Evolutionary conservation across 1,140 invertebrate species (phyloP).

Genomic region (Pogonognathellus flavescens): DNA sequence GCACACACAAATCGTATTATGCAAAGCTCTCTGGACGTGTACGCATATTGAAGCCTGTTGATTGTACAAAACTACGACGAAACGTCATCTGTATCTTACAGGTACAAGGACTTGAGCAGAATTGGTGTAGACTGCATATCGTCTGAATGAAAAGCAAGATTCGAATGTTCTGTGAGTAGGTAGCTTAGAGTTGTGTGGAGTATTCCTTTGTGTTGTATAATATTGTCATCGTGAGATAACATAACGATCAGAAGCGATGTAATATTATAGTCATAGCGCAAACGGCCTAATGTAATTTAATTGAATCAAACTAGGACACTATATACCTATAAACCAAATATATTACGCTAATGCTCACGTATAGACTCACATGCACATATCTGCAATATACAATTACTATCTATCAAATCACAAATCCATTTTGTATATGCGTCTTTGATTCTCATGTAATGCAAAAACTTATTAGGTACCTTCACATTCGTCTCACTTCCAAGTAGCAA

Average conservation of each 20-base stretch:
- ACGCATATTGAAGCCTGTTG: too few relatives aligned
- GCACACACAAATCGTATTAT: too few relatives aligned
- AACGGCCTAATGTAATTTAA: slow-evolving; percentile 40
- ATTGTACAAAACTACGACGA: too few relatives aligned
- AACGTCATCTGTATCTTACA: too few relatives aligned
- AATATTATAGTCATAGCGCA: slow-evolving; percentile 1
- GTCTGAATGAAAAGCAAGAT: neutral
- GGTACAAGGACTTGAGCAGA: neutral
- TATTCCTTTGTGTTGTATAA: neutral
- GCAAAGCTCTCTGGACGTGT: too few relatives aligned
- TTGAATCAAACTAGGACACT: slow-evolving; percentile 41
- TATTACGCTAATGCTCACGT: too few relatives aligned
- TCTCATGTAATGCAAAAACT: neutral
- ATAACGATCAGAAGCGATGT: slow-evolving; percentile 23
- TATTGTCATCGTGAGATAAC: slow-evolving; percentile 10
- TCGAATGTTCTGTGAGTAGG: slow-evolving; percentile 1
- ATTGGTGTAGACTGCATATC: neutral
- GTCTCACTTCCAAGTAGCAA: too few relatives aligned
- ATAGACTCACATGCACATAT: too few relatives aligned
- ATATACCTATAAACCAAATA: neutral
- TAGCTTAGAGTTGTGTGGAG: neutral
- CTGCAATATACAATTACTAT: too few relatives aligned
- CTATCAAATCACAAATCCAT: too few relatives aligned
- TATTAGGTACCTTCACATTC: too few relatives aligned
- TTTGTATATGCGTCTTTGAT: neutral